These are phyloP conservation scores for Calidris pugnax DNA, from an alignment of 2,113 vertebrate species.

Conservation along the genomic window DNA sequence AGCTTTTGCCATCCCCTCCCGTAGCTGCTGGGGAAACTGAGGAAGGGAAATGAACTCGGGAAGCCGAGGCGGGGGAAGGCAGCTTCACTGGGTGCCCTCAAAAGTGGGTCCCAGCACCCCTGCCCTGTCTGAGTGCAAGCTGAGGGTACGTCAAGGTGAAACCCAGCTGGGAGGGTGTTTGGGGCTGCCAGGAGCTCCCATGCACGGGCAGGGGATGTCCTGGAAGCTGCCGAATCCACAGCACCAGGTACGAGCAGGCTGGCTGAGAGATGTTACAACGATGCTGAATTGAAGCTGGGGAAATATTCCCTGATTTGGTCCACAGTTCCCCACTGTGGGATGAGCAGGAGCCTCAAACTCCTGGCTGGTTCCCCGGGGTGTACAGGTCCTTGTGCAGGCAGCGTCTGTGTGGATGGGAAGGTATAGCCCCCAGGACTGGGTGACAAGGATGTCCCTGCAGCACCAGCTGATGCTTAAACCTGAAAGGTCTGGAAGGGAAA, in stretches of 20 bases:
- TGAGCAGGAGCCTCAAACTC: neutral
- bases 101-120: neutral
- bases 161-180: neutral
- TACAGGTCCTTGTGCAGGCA: neutral
- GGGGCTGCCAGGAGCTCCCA: neutral
- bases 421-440: neutral
- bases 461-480: neutral
- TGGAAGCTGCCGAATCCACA: neutral
- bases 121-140: neutral
- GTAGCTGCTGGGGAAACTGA: neutral
- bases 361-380: rapidly evolving
- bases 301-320: neutral
- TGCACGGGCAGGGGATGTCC: neutral
- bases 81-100: neutral
- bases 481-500: neutral
- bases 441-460: neutral
- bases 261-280: neutral
- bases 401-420: rapidly evolving
- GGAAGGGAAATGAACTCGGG: neutral
- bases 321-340: neutral
- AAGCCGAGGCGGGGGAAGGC: neutral
- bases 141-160: neutral
- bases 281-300: neutral
- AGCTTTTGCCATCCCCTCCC: neutral
- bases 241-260: neutral